Percentiles rank a stretch among this genome's conserved stretches.
Evolutionary conservation across 2,888 invertebrate species (phyloP).

Genomic region (Lycocerus yunnanus): DNA sequence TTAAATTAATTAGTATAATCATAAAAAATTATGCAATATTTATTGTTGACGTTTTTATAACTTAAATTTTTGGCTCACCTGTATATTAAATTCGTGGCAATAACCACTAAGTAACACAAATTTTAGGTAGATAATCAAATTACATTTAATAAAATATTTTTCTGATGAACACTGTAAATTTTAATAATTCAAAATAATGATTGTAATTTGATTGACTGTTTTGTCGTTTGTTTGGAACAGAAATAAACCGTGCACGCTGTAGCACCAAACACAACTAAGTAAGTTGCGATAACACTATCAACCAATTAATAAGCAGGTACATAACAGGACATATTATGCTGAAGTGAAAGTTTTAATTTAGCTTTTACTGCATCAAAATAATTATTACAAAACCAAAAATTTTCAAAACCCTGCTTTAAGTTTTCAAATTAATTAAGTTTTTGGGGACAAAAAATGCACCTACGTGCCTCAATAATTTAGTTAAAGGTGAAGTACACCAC

Average conservation of each 20-base stretch:
- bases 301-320: not conserved
- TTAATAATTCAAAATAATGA: not conserved
- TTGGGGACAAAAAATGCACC: not conserved
- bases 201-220: not conserved
- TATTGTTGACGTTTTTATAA: not conserved
- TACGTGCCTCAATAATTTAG: not conserved
- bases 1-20: no score
- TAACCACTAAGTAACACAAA: not conserved
- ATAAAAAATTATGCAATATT: not conserved
- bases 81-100: not conserved
- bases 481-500: not conserved
- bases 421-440: not conserved
- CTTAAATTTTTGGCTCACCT: not conserved
- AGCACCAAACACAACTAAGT: not conserved
- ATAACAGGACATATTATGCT: no score
- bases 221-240: not conserved
- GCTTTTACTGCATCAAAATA: not conserved
- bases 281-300: not conserved
- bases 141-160: not conserved
- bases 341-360: not conserved
- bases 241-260: not conserved
- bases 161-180: not conserved
- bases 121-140: no score
- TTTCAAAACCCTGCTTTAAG: not conserved
- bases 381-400: not conserved